Conservation (phyloP, 2,797 vertebrate genomes). For the Eulemur albifrons region DNA sequence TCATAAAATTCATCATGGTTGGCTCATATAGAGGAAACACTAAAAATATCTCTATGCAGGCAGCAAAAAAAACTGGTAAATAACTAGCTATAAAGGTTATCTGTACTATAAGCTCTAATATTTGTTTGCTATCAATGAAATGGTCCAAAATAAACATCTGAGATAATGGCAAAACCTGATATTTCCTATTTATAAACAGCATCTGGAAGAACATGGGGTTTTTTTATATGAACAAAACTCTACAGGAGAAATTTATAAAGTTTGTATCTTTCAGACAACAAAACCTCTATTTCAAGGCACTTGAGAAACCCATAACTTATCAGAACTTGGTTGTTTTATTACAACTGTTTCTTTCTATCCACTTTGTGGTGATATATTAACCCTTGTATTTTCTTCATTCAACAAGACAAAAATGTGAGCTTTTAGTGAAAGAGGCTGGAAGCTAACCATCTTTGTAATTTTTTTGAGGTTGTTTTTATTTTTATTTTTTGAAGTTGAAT, state of each 20-base stretch:
- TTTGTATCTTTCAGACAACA: not conserved
- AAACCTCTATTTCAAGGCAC: not conserved
- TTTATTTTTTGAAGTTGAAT: not conserved
- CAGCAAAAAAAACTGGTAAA: not conserved
- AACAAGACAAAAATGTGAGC: not conserved
- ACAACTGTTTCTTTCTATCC: not conserved
- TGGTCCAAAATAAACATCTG: constrained; percentile 38
- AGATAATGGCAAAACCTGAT: not conserved
- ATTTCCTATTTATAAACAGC: constrained; percentile 22
- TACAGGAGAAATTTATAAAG: not conserved
- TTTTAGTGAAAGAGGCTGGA: not conserved
- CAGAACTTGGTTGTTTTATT: not conserved
- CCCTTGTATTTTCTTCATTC: not conserved
- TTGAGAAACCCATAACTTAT: not conserved
- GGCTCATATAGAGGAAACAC: not conserved
- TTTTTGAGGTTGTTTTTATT: not conserved
- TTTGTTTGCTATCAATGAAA: not conserved
- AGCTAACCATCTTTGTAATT: not conserved
- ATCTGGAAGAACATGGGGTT: not conserved
- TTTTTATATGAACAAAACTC: not conserved
- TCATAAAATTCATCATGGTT: not conserved
- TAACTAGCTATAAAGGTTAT: constrained; percentile 23
- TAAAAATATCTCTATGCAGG: constrained; percentile 8
- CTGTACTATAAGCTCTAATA: not conserved
- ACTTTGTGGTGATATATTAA: not conserved